A percentile compares a stretch with the other conserved stretches of the same genome.
Evolutionary conservation across 1,140 invertebrate species (phyloP).

Genomic region (Drosophila gunungcola): DNA sequence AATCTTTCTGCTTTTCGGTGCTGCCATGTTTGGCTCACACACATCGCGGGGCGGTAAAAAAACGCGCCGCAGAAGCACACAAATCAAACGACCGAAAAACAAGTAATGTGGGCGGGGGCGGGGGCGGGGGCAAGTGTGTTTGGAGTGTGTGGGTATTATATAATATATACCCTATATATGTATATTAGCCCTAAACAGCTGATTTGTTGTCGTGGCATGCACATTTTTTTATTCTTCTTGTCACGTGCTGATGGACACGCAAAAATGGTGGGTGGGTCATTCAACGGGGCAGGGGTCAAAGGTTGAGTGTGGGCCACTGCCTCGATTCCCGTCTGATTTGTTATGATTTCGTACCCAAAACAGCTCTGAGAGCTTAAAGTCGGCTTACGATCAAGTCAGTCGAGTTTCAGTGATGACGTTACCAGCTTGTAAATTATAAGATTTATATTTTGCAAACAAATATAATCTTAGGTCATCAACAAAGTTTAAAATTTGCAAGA

Average conservation of each 20-base stretch:
- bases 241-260: conserved; percentile 61
- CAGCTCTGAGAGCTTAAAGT: background rate
- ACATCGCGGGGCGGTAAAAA: conserved; percentile 36
- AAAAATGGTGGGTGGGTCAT: conserved; percentile 6
- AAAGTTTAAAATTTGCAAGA: too few species aligned
- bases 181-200: conserved; percentile 54
- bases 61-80: conserved; percentile 16
- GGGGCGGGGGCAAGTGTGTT: conserved; percentile 4
- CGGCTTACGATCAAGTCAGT: background rate
- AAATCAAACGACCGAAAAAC: conserved; percentile 11
- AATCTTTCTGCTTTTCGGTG: conserved; percentile 22
- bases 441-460: too few species aligned
- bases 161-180: background rate
- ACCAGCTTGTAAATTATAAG: background rate
- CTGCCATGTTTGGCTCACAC: conserved; percentile 77
- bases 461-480: too few species aligned
- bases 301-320: background rate
- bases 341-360: conserved; percentile 11
- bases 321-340: conserved; percentile 2
- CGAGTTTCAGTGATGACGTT: too few species aligned
- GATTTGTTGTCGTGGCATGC: conserved; percentile 62
- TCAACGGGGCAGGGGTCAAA: background rate
- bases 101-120: conserved; percentile 5
- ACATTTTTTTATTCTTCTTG: conserved; percentile 17
- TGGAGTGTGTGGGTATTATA: background rate